These are phyloP conservation scores for Monodelphis domestica DNA, from an alignment of 2,797 vertebrate genomes.

Conservation along the genomic window DNA sequence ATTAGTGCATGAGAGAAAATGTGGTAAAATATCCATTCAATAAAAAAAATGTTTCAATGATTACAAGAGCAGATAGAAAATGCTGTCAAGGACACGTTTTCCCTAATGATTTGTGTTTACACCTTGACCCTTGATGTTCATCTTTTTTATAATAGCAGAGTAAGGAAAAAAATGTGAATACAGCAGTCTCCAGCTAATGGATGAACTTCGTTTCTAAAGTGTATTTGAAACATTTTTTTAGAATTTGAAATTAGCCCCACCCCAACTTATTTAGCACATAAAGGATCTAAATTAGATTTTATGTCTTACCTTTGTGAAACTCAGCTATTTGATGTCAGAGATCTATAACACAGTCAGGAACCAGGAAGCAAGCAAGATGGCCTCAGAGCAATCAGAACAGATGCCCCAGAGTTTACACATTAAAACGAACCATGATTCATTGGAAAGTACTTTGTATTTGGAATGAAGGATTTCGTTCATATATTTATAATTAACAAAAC, in stretches of 20 bases:
- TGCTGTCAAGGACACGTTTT: constrained; percentile 59
- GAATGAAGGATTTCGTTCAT: background rate
- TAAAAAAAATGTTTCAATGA: constrained; percentile 68
- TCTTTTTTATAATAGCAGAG: constrained; percentile 69
- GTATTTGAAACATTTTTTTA: constrained; percentile 19
- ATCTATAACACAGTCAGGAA: constrained; percentile 38
- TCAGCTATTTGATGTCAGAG: constrained; percentile 27
- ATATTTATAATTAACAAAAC: background rate
- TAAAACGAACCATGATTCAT: background rate
- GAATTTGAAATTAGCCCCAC: constrained; percentile 58
- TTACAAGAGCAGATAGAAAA: constrained; percentile 66
- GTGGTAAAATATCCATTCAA: constrained; percentile 60
- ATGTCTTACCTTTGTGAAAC: constrained; percentile 34
- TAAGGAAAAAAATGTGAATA: constrained; percentile 68
- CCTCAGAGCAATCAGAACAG: background rate
- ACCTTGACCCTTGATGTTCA: constrained; percentile 71
- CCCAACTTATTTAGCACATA: constrained; percentile 13
- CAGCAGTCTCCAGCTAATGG: constrained; percentile 48
- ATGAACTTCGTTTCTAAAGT: constrained; percentile 39
- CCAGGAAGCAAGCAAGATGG: constrained; percentile 43
- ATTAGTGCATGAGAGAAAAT: constrained; percentile 69
- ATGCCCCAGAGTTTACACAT: background rate
- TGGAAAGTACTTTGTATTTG: background rate
- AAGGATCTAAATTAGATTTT: background rate
- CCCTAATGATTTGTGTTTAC: constrained; percentile 67